Base-by-base conservation (phyloP, 2,888 invertebrate genomes). In the Plebejus melissa region DNA sequence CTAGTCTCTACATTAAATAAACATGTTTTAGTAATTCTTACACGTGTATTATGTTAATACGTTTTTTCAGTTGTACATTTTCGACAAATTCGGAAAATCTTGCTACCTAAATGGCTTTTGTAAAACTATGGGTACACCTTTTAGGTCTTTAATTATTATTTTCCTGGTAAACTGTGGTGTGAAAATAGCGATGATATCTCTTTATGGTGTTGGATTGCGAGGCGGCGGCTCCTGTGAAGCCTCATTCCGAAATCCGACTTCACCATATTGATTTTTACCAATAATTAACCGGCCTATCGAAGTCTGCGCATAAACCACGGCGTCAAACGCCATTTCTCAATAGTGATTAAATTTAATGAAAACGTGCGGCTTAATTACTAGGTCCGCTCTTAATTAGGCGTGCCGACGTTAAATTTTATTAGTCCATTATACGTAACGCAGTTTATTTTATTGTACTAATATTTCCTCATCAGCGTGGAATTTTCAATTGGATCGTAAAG, bases 331-430 rank as follows among this genome's bases (percentile, higher is more conserved):
- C 13, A 65, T 65, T 65, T 65, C 65, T 9, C 65, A 65, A 32
- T 65, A 32, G 65, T 65, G 65, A 65, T 65, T 32, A 65, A 65
- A 32, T 65, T 32, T 65, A 65, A 65, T 65, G 65, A 22, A 65
- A 65, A 65, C 32, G 65, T 32, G 65, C 65, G 13, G 65, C 32
- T 1, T 65, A 65, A 65, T 65, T 65, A 32, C 32, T 65, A 32
- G 65, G 65, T 65, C 32, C 65, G 65, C 32, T 65, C 11, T 65
- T 65, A 65, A 65, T 65, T 65, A 65, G 65, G 4, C 13, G 65
- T 32, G 32, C 65, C 65, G 32, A 65, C 60, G 65, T 65, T 32
- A 60, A 60, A 60, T 60, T 60, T 60, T 60, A 65, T 65, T 65
- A 32, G 13, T 65, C 65, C 65, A 32, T 32, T 65, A 32, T 65